A percentile compares a stretch with the other conserved stretches of the same genome.
These are phyloP conservation scores for Brachirus orientalis DNA, from an alignment of 2,113 vertebrate genomes.

Conservation along the genomic window DNA sequence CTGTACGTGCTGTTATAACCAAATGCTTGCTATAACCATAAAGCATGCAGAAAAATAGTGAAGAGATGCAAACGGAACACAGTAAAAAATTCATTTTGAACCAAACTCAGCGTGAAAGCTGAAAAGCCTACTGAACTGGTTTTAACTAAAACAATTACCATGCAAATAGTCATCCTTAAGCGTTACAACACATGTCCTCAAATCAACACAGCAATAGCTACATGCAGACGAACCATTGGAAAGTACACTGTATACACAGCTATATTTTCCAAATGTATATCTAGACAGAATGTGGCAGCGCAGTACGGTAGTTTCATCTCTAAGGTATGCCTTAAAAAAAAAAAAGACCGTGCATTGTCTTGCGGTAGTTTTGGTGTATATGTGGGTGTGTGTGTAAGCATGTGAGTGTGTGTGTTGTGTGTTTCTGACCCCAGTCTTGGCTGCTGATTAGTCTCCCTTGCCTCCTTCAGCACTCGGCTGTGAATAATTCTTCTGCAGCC, in stretches of 20 bases:
- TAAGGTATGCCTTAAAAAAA: background rate
- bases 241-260: background rate
- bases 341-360: constrained; percentile 5
- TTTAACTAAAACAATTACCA: background rate
- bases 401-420: constrained; percentile 3
- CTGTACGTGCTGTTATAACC: too few species aligned
- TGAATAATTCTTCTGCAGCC: constrained; percentile 44
- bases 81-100: constrained; percentile 9
- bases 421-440: constrained; percentile 28
- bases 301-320: background rate
- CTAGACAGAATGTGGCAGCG: too few species aligned
- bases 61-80: constrained; percentile 9
- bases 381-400: background rate
- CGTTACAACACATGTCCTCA: background rate
- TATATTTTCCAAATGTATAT: too few species aligned
- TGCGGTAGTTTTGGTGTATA: constrained; percentile 2
- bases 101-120: constrained; percentile 2
- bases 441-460: constrained; percentile 47
- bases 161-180: background rate
- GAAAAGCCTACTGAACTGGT: background rate
- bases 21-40: background rate
- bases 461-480: constrained; percentile 45
- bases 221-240: background rate
- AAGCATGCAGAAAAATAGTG: constrained; percentile 10
- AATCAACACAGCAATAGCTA: background rate